phyloP scores from a whole-genome alignment of 2,113 vertebrate genomes.

The Aramus guarauna region DNA sequence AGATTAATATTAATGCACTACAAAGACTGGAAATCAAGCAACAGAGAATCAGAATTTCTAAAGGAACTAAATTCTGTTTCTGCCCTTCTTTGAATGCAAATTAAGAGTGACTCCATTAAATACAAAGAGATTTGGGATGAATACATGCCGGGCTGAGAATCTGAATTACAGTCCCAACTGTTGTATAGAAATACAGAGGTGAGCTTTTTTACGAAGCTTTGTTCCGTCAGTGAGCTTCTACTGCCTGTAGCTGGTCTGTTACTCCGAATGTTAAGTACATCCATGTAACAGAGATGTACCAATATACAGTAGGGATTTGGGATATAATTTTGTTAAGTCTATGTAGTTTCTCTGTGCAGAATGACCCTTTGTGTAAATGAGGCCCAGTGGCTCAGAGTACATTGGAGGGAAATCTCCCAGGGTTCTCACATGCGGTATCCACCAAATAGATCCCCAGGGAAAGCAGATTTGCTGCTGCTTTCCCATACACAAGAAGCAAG shows the following conservation, averaged over 20 bases:
- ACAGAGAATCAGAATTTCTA: not conserved
- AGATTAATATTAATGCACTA: not conserved
- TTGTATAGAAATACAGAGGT: not conserved
- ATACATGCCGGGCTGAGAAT: not conserved
- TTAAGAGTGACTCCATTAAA: not conserved
- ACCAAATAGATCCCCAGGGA: not conserved
- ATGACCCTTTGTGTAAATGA: not conserved
- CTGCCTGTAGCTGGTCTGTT: not conserved
- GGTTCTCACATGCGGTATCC: not conserved
- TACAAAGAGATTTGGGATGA: not conserved
- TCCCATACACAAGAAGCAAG: not conserved
- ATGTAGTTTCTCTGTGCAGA: not conserved
- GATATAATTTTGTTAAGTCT: not conserved
- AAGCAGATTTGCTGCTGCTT: constrained; percentile 16
- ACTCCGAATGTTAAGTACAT: not conserved
- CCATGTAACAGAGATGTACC: not conserved
- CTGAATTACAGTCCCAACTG: not conserved
- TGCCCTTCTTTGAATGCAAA: not conserved
- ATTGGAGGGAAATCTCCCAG: not conserved
- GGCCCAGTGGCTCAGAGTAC: not conserved
- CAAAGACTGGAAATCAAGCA: not conserved
- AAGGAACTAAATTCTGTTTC: not conserved
- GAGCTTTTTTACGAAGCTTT: not conserved
- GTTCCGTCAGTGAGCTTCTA: not conserved
- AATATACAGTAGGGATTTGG: not conserved